Conservation (phyloP, 2,113 vertebrate genomes). For the Pangasianodon gigas region DNA sequence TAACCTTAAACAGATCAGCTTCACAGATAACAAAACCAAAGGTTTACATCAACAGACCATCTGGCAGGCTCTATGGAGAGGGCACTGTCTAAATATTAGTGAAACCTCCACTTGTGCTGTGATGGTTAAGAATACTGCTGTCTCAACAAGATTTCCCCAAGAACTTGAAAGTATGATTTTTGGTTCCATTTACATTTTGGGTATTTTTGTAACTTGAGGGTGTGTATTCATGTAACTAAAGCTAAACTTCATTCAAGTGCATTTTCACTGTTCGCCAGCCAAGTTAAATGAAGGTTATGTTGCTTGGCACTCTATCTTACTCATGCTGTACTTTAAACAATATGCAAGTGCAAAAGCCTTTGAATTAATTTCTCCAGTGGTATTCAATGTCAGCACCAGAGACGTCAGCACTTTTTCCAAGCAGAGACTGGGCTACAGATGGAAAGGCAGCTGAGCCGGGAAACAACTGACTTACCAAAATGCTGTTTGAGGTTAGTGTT, state of each 20-base stretch:
- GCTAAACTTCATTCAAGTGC: constrained; percentile 52
- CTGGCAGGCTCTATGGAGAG: background rate
- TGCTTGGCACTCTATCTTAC: constrained; percentile 61
- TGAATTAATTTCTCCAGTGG: constrained; percentile 46
- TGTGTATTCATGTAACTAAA: constrained; percentile 43
- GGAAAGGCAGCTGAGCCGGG: constrained; percentile 23
- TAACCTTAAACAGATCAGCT: constrained; percentile 20
- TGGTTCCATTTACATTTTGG: constrained; percentile 37
- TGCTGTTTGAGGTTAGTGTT: constrained; percentile 29
- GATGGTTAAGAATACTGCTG: background rate
- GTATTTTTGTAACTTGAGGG: constrained; percentile 48
- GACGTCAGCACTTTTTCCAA: constrained; percentile 41
- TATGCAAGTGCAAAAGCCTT: constrained; percentile 45
- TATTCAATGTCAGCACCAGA: constrained; percentile 42
- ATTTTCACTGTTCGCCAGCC: constrained; percentile 62
- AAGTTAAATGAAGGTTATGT: constrained; percentile 66
- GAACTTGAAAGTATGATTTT: constrained; percentile 30
- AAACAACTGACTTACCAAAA: constrained; percentile 44
- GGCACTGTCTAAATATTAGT: constrained; percentile 49
- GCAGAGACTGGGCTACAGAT: constrained; percentile 17
- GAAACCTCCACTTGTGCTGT: constrained; percentile 22
- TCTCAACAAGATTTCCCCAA: background rate
- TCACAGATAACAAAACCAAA: constrained; percentile 9
- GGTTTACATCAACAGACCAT: constrained; percentile 15
- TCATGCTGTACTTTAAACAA: constrained; percentile 44